Base-by-base conservation (phyloP, 1,140 invertebrate genomes). In the Sweltsa coloradensis region DNA sequence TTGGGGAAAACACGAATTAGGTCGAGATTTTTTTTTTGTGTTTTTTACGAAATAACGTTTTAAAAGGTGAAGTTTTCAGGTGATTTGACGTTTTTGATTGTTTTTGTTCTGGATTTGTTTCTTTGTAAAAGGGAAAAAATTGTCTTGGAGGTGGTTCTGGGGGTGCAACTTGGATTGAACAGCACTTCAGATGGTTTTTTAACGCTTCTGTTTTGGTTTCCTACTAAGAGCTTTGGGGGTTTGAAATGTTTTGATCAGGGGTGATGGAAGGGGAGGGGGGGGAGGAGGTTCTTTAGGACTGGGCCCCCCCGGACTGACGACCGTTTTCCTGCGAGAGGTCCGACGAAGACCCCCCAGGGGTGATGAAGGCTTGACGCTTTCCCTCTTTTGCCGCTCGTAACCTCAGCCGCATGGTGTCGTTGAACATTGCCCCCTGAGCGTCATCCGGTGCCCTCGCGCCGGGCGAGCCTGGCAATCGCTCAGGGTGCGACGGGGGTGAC, bases 321-420 rank as follows among this genome's bases (percentile, higher is more conserved):
- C 44, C 21, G 23, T 27, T 36, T 22, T 19, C 36, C 16, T 37
- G 25, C 24, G 27, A 14, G 5, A 14, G 13, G 3, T 24, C 34
- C 5, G 42, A 22, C 9, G 24, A 21, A 19, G 41, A 29, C n/a
- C 14, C 25, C n/a, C 46, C 36, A 14, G 42, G 23, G 41, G 53
- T 47, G 27, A 29, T 24, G 25, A 52, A 54, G 6, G 49, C 13
- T 7, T 37, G 36, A 5, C 53, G 43, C 13, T 44, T 45, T 36
- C 52, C 49, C 0, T 34, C 44, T 14, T 54, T 49, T 55, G 70
- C 74, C 51, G 68, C 68, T 56, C 73, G 75, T n/a, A 76, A 67
- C 53, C 81, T 73, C 49, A 88, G 66, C 16, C 84, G 77, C 82
- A 87, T 88, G 14, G 83, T 86, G 58, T 89, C 74, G 67, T 75